Evolutionary conservation across 2,797 vertebrate species (phyloP).

Genomic region (Adelosebastes latens): DNA sequence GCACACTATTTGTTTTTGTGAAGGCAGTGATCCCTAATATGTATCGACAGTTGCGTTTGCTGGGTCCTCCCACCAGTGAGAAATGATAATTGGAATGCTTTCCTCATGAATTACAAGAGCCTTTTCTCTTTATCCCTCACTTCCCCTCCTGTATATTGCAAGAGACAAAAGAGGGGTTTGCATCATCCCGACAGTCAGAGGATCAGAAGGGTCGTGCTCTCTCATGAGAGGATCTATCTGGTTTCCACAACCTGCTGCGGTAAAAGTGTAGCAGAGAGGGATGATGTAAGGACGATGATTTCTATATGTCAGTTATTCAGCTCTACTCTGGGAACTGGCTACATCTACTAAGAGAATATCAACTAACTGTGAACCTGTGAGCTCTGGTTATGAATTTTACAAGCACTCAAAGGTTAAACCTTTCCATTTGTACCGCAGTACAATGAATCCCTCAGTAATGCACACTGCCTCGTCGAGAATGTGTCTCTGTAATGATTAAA

Average conservation of each 20-base stretch:
- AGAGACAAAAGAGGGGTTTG: constrained; percentile 60
- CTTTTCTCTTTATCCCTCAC: neutral
- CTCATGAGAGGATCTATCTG: constrained; percentile 30
- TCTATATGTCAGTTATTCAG: constrained; percentile 34
- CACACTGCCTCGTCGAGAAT: neutral
- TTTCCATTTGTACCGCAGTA: constrained; percentile 4
- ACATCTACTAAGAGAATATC: constrained; percentile 42
- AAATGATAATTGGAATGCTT: constrained; percentile 19
- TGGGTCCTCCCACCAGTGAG: neutral
- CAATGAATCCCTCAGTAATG: neutral
- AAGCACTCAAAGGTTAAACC: constrained; percentile 24
- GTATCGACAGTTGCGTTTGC: neutral
- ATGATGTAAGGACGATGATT: constrained; percentile 58
- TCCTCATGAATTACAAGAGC: constrained; percentile 13
- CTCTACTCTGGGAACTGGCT: constrained; percentile 21
- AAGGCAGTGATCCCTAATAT: neutral
- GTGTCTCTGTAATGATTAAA: constrained; percentile 23
- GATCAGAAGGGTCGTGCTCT: constrained; percentile 27
- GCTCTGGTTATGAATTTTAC: constrained; percentile 30
- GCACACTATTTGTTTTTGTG: neutral
- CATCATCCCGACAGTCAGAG: constrained; percentile 52
- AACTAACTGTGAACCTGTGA: constrained; percentile 21
- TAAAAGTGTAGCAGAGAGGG: constrained; percentile 19
- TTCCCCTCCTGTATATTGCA: constrained; percentile 55
- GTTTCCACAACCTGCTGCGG: constrained; percentile 29